These are phyloP conservation scores for Pachyrhynchus sulphureomaculatus DNA, from an alignment of 1,140 invertebrate genomes.

Conservation along the genomic window DNA sequence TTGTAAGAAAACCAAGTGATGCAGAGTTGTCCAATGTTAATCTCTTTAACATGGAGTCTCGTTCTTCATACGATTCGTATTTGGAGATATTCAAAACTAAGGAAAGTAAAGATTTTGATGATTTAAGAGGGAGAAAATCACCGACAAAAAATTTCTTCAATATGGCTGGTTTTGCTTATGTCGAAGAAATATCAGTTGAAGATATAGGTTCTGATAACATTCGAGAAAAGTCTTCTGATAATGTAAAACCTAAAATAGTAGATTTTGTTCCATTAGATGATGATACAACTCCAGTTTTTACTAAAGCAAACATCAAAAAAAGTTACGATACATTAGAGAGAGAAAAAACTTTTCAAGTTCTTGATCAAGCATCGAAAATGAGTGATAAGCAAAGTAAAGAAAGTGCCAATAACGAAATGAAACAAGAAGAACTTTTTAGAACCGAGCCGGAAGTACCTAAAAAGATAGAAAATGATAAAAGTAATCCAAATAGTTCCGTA, in stretches of 20 bases:
- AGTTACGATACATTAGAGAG: slow-evolving; percentile 30
- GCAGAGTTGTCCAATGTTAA: slow-evolving; percentile 19
- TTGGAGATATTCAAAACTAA: slow-evolving; percentile 26
- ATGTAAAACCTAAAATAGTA: slow-evolving; percentile 25
- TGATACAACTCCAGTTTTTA: slow-evolving; percentile 24
- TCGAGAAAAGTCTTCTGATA: neutral
- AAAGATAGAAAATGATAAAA: neutral
- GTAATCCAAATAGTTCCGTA: neutral
- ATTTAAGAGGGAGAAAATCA: slow-evolving; percentile 1
- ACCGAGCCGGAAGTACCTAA: neutral
- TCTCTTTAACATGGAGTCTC: slow-evolving; percentile 27
- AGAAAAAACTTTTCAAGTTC: slow-evolving; percentile 33
- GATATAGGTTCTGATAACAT: neutral
- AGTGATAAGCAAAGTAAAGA: neutral
- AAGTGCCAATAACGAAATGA: neutral
- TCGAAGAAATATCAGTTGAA: slow-evolving; percentile 13
- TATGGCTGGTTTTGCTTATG: slow-evolving; percentile 2
- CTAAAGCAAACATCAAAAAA: neutral
- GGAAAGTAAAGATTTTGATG: slow-evolving; percentile 28
- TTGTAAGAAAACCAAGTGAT: neutral
- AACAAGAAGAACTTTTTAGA: neutral
- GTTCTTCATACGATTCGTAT: slow-evolving; percentile 23
- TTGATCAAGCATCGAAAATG: slow-evolving; percentile 14
- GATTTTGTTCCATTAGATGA: slow-evolving; percentile 36
- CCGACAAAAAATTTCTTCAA: neutral